Evolutionary conservation across 2,888 invertebrate species (phyloP).

Genomic region (Drosophila paranaensis): DNA sequence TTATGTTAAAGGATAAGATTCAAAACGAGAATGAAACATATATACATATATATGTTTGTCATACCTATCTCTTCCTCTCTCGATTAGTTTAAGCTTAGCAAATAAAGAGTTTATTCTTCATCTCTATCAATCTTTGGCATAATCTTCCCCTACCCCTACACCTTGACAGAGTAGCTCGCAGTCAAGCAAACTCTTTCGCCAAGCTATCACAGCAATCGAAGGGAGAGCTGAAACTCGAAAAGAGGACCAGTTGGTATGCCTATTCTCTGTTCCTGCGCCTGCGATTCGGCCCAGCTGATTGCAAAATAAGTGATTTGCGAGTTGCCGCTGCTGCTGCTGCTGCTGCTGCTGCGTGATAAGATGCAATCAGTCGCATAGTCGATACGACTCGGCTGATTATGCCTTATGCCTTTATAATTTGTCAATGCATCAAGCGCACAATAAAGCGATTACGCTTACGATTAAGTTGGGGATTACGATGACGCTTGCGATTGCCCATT

Average conservation of each 20-base stretch:
- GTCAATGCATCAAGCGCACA: constrained; percentile 76
- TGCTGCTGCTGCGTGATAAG: constrained; percentile 68
- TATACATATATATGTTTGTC: too few relatives aligned
- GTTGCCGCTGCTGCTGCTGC: neutral
- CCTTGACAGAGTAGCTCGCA: neutral
- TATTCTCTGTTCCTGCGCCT: constrained; percentile 3
- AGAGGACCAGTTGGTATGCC: constrained; percentile 23
- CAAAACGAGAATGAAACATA: too few relatives aligned
- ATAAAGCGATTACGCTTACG: constrained; percentile 69
- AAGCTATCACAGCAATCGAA: constrained; percentile 17
- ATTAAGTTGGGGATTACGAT: constrained; percentile 12
- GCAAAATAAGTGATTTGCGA: constrained; percentile 76
- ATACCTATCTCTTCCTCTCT: too few relatives aligned
- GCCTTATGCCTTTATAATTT: constrained; percentile 69
- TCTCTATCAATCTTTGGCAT: neutral
- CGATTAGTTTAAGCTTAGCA: neutral
- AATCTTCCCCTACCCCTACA: too few relatives aligned
- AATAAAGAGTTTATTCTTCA: neutral
- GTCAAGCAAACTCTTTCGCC: neutral
- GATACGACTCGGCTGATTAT: constrained; percentile 6
- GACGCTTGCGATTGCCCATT: constrained; percentile 29
- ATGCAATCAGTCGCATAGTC: constrained; percentile 61
- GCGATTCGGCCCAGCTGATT: constrained; percentile 57
- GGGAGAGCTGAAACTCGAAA: constrained; percentile 6
- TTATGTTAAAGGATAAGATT: too few relatives aligned